These are phyloP conservation scores for Torymus texanus DNA, from an alignment of 2,888 invertebrate genomes.

Conservation along the genomic window DNA sequence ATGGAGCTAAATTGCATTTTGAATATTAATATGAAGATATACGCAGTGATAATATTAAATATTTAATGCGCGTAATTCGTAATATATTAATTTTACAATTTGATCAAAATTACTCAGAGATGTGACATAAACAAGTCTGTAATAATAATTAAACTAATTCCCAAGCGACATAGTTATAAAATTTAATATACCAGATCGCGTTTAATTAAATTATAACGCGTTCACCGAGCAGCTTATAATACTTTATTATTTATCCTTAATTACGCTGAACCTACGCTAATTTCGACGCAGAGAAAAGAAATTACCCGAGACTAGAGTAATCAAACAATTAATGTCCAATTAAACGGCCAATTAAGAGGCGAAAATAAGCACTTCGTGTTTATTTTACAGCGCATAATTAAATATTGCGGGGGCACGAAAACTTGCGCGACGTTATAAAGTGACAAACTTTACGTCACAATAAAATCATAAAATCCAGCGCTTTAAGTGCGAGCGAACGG, in stretches of 20 bases:
- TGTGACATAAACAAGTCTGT: too few species aligned
- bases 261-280: slow-evolving; percentile 2
- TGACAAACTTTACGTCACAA: slow-evolving; percentile 49
- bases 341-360: slow-evolving; percentile 33
- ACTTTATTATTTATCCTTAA: slow-evolving; percentile 8
- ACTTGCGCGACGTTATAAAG: slow-evolving; percentile 35
- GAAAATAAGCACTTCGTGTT: slow-evolving; percentile 28
- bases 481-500: slow-evolving; percentile 34
- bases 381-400: slow-evolving; percentile 39
- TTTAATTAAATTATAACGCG: too few species aligned
- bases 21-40: too few species aligned
- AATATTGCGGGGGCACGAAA: slow-evolving; percentile 26
- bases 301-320: slow-evolving; percentile 18
- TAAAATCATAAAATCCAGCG: slow-evolving; percentile 53
- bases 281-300: slow-evolving; percentile 3
- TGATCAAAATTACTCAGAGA: too few species aligned
- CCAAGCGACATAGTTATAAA: too few species aligned
- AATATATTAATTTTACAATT: not conserved
- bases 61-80: too few species aligned
- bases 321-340: slow-evolving; percentile 49
- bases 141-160: too few species aligned
- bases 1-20: too few species aligned
- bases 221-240: too few species aligned
- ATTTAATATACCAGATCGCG: too few species aligned
- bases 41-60: too few species aligned